phyloP scores from a whole-genome alignment of 2,113 vertebrate species.

The Ginglymostoma cirratum region DNA sequence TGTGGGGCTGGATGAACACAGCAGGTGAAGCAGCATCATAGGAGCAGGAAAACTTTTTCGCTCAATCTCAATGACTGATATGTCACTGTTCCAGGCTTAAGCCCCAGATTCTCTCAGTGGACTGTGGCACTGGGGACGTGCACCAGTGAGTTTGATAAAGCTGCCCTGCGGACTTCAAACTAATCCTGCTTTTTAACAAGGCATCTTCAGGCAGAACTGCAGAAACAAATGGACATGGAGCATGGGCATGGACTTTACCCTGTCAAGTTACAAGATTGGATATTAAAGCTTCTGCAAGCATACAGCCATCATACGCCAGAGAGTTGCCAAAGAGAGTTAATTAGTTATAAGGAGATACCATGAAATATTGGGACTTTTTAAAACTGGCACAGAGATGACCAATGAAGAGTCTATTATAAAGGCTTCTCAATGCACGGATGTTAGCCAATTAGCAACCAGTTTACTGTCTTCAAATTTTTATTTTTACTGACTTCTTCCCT shows the following conservation, averaged over 20 bases:
- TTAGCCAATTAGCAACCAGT: not conserved
- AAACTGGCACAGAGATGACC: not conserved
- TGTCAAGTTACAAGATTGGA: not conserved
- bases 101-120: not conserved
- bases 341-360: not conserved
- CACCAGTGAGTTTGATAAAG: not conserved
- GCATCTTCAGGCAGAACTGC: not conserved
- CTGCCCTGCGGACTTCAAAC: not conserved
- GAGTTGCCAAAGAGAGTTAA: not conserved
- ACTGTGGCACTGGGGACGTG: not conserved
- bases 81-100: not conserved
- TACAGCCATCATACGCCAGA: not conserved
- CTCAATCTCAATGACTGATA: not conserved
- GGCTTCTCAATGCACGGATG: not conserved
- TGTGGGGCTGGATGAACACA: too few relatives aligned
- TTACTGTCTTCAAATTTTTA: not conserved
- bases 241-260: too few relatives aligned
- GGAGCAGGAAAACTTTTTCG: too few relatives aligned
- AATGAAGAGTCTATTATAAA: not conserved
- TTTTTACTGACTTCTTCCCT: not conserved
- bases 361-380: not conserved
- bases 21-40: too few relatives aligned
- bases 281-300: not conserved
- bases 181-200: not conserved
- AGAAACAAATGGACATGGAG: not conserved